These are phyloP conservation scores for Acronicta aceris DNA, from an alignment of 2,888 invertebrate genomes.

Conservation along the genomic window DNA sequence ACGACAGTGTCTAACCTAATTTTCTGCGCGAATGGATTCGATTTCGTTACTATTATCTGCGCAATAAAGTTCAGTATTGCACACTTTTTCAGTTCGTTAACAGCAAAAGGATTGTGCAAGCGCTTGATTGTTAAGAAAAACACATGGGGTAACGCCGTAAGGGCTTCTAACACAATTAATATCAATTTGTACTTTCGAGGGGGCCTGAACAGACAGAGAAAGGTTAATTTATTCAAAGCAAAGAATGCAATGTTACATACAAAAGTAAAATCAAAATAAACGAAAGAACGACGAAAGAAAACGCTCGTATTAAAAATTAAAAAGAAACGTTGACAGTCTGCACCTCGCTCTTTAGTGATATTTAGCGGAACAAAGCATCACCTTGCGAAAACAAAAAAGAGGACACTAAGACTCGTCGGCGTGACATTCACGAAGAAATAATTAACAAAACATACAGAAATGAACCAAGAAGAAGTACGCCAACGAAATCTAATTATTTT, in stretches of 20 bases:
- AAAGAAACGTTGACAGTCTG: conserved; percentile 60
- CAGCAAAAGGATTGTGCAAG: conserved; percentile 68
- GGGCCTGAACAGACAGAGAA: conserved; percentile 56
- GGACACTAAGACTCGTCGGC: conserved; percentile 59
- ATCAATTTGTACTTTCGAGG: conserved; percentile 81
- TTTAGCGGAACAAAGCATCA: conserved; percentile 65
- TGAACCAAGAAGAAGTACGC: conserved; percentile 81
- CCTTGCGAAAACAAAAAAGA: conserved; percentile 55
- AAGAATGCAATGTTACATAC: conserved; percentile 44
- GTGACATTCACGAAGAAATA: conserved; percentile 79
- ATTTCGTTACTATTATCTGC: conserved; percentile 60
- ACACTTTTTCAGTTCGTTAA: conserved; percentile 54
- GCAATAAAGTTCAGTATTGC: conserved; percentile 61
- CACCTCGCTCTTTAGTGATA: conserved; percentile 68
- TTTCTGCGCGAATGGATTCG: conserved; percentile 61
- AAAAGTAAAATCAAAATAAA: conserved; percentile 55
- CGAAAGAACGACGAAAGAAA: conserved; percentile 45
- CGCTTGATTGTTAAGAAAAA: conserved; percentile 86
- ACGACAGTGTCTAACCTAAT: conserved; percentile 70
- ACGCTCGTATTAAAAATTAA: conserved; percentile 65
- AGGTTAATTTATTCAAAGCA: conserved; percentile 56
- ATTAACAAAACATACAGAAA: conserved; percentile 87
- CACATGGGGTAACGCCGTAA: conserved; percentile 81
- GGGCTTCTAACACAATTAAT: conserved; percentile 86
- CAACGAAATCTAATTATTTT: conserved; percentile 86